Conservation (phyloP, 2,797 vertebrate genomes). For the Garrulus glandarius region DNA sequence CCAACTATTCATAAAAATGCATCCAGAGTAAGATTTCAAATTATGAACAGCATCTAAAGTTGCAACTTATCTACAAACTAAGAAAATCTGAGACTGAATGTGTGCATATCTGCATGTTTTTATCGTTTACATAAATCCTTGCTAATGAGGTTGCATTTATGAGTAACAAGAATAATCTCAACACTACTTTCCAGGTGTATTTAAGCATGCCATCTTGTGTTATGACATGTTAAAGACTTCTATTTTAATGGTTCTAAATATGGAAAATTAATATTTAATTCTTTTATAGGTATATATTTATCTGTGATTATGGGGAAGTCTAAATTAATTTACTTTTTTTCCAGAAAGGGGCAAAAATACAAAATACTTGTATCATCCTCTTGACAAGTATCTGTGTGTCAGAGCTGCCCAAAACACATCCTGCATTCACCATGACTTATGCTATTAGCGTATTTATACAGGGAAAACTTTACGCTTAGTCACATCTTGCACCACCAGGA, state of each 20-base stretch:
- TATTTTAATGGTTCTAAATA: neutral
- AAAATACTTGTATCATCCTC: neutral
- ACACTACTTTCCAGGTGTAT: neutral
- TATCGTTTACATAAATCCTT: neutral
- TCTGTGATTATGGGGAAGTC: neutral
- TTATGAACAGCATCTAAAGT: neutral
- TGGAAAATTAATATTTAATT: neutral
- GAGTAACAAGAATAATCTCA: neutral
- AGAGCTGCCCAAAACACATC: neutral
- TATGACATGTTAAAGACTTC: neutral
- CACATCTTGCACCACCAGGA: neutral
- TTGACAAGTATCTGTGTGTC: neutral
- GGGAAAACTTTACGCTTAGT: neutral
- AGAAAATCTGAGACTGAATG: neutral
- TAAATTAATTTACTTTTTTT: neutral
- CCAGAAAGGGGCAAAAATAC: neutral
- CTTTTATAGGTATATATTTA: neutral
- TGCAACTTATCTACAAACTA: neutral
- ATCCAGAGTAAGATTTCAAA: neutral
- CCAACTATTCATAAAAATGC: neutral
- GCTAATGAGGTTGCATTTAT: neutral
- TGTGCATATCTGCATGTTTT: neutral
- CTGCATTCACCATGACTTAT: neutral
- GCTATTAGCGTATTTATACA: neutral
- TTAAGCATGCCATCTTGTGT: neutral